These are phyloP conservation scores for Eupleurogrammus muticus DNA, from an alignment of 2,797 vertebrate species.

Conservation along the genomic window DNA sequence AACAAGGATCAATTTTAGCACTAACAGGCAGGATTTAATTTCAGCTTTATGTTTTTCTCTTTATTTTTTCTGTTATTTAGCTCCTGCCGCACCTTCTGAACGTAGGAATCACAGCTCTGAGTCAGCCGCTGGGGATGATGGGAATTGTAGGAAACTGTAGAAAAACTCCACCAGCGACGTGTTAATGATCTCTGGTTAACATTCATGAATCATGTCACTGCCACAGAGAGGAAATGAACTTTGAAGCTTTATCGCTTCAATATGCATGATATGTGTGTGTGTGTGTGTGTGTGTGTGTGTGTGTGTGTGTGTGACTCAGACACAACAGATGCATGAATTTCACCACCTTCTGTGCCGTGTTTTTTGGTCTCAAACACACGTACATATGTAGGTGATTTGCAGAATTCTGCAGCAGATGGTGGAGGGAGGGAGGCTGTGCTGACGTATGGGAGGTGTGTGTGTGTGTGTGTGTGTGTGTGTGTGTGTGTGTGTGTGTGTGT, in stretches of 20 bases:
- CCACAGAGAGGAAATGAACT: constrained; percentile 23
- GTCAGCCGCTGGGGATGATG: too few relatives aligned
- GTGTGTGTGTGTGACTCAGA: constrained; percentile 31
- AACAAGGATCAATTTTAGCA: not conserved
- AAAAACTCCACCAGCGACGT: not conserved
- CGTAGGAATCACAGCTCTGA: too few relatives aligned
- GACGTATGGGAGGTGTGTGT: constrained; percentile 50
- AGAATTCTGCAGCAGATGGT: constrained; percentile 60
- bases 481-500: constrained; percentile 25
- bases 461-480: constrained; percentile 33
- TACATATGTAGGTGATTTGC: not conserved
- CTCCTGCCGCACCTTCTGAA: too few relatives aligned
- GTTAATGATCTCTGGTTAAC: constrained; percentile 3
- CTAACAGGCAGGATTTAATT: not conserved
- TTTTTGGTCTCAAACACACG: constrained; percentile 12
- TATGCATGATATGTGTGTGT: not conserved
- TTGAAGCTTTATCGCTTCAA: constrained; percentile 30
- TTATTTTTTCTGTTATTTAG: too few relatives aligned
- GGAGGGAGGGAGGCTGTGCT: constrained; percentile 25
- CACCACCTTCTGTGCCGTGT: constrained; percentile 34
- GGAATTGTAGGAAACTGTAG: too few relatives aligned
- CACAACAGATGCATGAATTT: constrained; percentile 44
- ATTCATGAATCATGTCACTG: constrained; percentile 30
- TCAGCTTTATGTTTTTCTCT: too few relatives aligned
- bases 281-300: not conserved